These are phyloP conservation scores for Bryconaethiops microstoma DNA, from an alignment of 2,797 vertebrate species.

Conservation along the genomic window DNA sequence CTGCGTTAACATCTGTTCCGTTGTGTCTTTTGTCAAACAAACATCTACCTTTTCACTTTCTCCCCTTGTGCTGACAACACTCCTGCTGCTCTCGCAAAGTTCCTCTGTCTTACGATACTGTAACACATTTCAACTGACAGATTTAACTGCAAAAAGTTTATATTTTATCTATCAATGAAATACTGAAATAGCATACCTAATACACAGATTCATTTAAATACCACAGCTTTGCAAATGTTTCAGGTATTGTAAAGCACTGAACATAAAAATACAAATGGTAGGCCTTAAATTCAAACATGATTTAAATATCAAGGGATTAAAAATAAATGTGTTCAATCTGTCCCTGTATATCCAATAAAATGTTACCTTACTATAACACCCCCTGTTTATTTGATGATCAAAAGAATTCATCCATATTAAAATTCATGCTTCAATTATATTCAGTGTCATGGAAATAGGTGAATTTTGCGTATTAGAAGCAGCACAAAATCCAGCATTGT, in stretches of 20 bases:
- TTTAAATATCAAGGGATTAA: constrained; percentile 14
- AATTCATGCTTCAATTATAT: constrained; percentile 40
- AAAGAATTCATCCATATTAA: constrained; percentile 44
- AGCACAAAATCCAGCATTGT: constrained; percentile 46
- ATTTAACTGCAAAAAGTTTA: background rate
- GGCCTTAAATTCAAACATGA: background rate
- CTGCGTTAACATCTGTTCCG: constrained; percentile 83
- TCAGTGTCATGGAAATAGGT: constrained; percentile 48
- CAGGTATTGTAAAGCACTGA: background rate
- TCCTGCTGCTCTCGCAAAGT: constrained; percentile 33
- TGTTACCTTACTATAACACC: background rate
- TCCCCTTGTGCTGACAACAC: constrained; percentile 59
- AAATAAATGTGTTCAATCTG: background rate
- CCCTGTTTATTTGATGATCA: constrained; percentile 47
- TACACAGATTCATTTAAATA: background rate
- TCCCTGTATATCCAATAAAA: constrained; percentile 3
- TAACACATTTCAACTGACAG: constrained; percentile 11
- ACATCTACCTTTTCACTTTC: constrained; percentile 74
- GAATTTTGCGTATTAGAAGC: constrained; percentile 20
- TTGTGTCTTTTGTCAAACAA: constrained; percentile 74
- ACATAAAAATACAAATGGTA: background rate
- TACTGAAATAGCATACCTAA: background rate
- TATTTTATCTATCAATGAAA: background rate
- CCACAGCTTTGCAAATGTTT: background rate
- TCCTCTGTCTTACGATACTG: constrained; percentile 7